These are phyloP conservation scores for Coenobita brevimanus DNA, from an alignment of 1,140 invertebrate genomes.

Conservation along the genomic window DNA sequence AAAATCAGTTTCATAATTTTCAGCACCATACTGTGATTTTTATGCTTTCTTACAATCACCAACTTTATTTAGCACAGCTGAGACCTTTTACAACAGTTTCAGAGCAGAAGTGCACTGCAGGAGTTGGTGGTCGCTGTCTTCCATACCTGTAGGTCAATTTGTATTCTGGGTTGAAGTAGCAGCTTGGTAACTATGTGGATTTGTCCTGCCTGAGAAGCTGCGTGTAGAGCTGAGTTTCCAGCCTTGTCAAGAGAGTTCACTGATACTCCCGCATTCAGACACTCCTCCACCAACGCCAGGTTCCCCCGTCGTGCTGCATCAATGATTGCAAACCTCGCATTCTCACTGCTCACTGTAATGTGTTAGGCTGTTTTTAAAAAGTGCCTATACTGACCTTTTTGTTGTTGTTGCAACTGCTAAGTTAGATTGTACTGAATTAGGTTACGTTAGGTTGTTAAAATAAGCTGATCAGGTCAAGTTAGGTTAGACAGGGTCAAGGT, in stretches of 20 bases:
- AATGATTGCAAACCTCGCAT: conserved; percentile 80
- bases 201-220: conserved; percentile 80
- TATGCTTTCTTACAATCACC: background rate
- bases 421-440: too few species aligned
- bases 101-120: too few species aligned
- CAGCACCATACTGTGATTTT: too few species aligned
- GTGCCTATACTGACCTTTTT: too few species aligned
- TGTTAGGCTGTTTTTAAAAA: too few species aligned
- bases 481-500: too few species aligned
- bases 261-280: conserved; percentile 80
- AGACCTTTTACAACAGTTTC: background rate
- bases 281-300: conserved; percentile 79
- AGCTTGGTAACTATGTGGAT: conserved; percentile 72
- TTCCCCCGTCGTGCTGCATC: conserved; percentile 84
- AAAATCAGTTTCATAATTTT: background rate
- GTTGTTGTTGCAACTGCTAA: too few species aligned
- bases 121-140: too few species aligned
- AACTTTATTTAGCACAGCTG: background rate
- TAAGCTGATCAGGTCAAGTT: too few species aligned
- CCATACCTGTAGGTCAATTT: conserved; percentile 71
- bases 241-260: conserved; percentile 82
- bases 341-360: conserved; percentile 78
- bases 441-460: too few species aligned
- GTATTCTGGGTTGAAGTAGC: conserved; percentile 71
- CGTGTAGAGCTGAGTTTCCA: conserved; percentile 82